A percentile compares a stretch with the other conserved stretches of the same genome.
phyloP scores from a whole-genome alignment of 1,140 invertebrate genomes.

The Macrocentrus cingulum region DNA sequence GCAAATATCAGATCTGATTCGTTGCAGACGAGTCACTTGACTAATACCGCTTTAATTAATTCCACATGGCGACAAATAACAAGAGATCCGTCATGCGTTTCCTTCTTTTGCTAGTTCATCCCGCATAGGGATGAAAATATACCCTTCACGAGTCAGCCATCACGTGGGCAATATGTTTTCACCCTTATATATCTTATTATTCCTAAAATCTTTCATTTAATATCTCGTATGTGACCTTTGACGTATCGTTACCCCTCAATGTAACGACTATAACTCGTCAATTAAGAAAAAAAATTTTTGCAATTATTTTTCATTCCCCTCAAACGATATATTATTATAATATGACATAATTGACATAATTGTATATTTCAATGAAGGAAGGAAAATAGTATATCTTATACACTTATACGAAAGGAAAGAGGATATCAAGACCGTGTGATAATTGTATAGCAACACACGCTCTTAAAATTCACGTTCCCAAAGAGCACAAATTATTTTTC shows the following conservation, averaged over 20 bases:
- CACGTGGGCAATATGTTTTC: constrained; percentile 22
- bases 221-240: neutral
- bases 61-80: constrained; percentile 19
- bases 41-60: constrained; percentile 30
- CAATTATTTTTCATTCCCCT: too few relatives aligned
- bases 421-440: too few relatives aligned
- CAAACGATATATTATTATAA: too few relatives aligned
- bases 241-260: neutral
- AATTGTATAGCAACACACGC: too few relatives aligned
- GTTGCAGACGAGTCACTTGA: constrained; percentile 15
- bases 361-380: too few relatives aligned
- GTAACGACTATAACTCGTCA: too few relatives aligned
- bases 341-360: too few relatives aligned
- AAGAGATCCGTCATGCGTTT: constrained; percentile 27
- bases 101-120: constrained; percentile 15
- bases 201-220: constrained; percentile 13
- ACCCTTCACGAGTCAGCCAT: neutral
- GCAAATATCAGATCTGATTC: constrained; percentile 21
- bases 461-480: too few relatives aligned
- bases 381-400: too few relatives aligned
- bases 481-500: too few relatives aligned
- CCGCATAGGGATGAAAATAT: neutral
- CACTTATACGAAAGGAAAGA: too few relatives aligned
- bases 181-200: constrained; percentile 5
- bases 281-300: too few relatives aligned